Conservation (phyloP, 1,140 invertebrate genomes). For the Kradibia gibbosae region DNA sequence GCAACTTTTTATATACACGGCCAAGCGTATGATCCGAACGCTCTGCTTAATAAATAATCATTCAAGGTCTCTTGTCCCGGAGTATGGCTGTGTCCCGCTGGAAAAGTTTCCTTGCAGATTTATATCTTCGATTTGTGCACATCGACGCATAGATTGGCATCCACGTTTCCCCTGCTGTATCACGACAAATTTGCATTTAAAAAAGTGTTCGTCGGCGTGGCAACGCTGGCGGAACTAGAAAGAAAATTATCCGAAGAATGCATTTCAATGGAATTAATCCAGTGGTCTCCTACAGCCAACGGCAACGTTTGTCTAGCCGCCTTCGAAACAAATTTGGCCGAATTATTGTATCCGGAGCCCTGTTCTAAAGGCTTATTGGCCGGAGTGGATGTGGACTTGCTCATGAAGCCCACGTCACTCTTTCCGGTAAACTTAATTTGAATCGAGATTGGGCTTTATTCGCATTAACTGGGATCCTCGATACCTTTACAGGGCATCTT, state of each 20-base stretch:
- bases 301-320: slow-evolving; percentile 75
- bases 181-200: slow-evolving; percentile 79
- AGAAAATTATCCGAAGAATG: slow-evolving; percentile 72
- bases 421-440: slow-evolving; percentile 83
- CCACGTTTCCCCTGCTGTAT: slow-evolving; percentile 77
- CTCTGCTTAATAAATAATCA: slow-evolving; percentile 22
- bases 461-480: too few relatives aligned
- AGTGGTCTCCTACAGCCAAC: slow-evolving; percentile 73
- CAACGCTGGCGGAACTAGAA: slow-evolving; percentile 70
- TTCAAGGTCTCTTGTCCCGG: slow-evolving; percentile 81
- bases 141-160: slow-evolving; percentile 75
- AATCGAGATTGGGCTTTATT: too few relatives aligned
- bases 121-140: slow-evolving; percentile 75
- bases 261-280: slow-evolving; percentile 77
- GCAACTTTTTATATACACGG: too few relatives aligned
- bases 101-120: slow-evolving; percentile 77
- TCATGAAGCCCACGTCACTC: slow-evolving; percentile 77
- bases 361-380: slow-evolving; percentile 66
- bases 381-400: slow-evolving; percentile 77
- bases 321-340: slow-evolving; percentile 76
- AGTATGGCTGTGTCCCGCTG: slow-evolving; percentile 82
- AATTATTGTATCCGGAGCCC: slow-evolving; percentile 77
- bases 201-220: slow-evolving; percentile 75
- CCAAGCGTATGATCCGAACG: too few relatives aligned
- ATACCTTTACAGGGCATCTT: slow-evolving; percentile 72